Conservation (phyloP, 2,888 invertebrate genomes). For the Cerceris ruficornis region DNA sequence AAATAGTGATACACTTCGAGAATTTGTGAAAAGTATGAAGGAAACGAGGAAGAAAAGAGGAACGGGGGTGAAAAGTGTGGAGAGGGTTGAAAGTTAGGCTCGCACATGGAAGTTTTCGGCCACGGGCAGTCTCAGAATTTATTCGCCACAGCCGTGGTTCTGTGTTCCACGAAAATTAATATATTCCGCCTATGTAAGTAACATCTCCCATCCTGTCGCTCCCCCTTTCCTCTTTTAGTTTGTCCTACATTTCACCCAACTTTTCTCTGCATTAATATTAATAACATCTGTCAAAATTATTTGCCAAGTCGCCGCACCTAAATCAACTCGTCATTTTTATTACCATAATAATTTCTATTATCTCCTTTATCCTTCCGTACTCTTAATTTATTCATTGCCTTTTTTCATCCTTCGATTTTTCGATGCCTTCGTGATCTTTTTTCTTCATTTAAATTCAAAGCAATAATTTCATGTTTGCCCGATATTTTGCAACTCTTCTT, state of each 20-base stretch:
- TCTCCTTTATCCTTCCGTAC: no score
- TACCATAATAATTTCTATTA: no score
- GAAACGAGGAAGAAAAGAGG: not conserved
- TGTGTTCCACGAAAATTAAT: slow-evolving; percentile 56
- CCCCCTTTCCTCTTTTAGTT: not conserved
- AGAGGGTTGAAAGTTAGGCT: slow-evolving; percentile 51
- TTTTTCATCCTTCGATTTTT: no score
- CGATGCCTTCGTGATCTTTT: no score
- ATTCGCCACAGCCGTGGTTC: slow-evolving; percentile 48
- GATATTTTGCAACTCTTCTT: no score
- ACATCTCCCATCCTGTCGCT: not conserved
- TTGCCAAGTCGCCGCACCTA: not conserved
- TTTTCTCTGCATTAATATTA: slow-evolving; percentile 23
- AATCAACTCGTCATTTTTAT: no score
- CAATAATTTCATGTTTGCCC: no score
- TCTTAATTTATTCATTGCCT: no score
- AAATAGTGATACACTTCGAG: slow-evolving; percentile 3
- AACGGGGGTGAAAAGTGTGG: slow-evolving; percentile 30
- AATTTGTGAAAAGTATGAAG: slow-evolving; percentile 8
- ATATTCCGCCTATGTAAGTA: slow-evolving; percentile 60
- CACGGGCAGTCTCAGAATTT: slow-evolving; percentile 58
- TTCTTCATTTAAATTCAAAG: no score
- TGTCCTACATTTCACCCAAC: slow-evolving; percentile 27
- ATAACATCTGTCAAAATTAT: slow-evolving; percentile 16
- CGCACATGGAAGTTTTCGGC: slow-evolving; percentile 50